Evolutionary conservation across 2,888 invertebrate species (phyloP).

Genomic region (Rosalia funebris): DNA sequence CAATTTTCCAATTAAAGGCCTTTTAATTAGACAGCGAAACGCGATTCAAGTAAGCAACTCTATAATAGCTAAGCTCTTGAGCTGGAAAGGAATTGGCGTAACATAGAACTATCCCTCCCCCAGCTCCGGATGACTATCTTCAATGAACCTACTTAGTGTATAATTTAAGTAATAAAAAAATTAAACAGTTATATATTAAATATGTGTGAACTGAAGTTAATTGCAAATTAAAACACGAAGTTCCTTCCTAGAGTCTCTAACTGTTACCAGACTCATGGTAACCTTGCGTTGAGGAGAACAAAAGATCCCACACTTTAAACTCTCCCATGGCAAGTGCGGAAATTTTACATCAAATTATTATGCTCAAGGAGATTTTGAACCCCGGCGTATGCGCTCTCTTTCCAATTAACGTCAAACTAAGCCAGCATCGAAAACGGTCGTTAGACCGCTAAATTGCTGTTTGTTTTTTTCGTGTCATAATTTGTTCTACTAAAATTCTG

Average conservation of each 20-base stretch:
- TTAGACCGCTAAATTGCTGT: too few relatives aligned
- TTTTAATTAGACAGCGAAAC: too few relatives aligned
- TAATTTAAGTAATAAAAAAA: conserved; percentile 42
- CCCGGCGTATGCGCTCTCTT: conserved; percentile 31
- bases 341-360: conserved; percentile 57
- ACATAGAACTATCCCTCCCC: neutral
- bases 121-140: conserved; percentile 9
- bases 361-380: conserved; percentile 59
- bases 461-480: too few relatives aligned
- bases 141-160: conserved; percentile 23
- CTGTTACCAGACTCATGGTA: conserved; percentile 49
- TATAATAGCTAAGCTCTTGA: too few relatives aligned
- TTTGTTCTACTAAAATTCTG: too few relatives aligned
- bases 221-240: conserved; percentile 56
- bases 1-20: too few relatives aligned
- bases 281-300: conserved; percentile 56
- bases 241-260: conserved; percentile 54
- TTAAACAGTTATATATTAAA: conserved; percentile 57
- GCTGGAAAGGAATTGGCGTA: too few relatives aligned
- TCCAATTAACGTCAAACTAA: conserved; percentile 15
- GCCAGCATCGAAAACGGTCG: too few relatives aligned
- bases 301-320: conserved; percentile 57
- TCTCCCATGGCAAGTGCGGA: conserved; percentile 58
- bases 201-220: conserved; percentile 58
- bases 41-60: too few relatives aligned